Evolutionary conservation across 2,797 vertebrate species (phyloP).

Genomic region (Sebastes iracundus): DNA sequence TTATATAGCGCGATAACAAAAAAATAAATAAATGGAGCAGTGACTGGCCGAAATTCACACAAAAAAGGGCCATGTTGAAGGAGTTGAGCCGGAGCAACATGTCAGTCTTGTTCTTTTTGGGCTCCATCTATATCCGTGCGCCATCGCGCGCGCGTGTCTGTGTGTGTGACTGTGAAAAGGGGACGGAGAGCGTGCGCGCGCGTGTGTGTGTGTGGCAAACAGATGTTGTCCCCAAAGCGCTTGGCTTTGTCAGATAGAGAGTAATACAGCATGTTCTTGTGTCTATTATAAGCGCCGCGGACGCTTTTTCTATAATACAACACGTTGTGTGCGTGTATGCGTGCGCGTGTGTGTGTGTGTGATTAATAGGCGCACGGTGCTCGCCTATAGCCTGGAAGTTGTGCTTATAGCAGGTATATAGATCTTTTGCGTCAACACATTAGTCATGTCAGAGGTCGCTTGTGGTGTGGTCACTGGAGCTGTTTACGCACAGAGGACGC

Average conservation of each 20-base stretch:
- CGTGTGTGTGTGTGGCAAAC: conserved; percentile 45
- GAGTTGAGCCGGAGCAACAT: conserved; percentile 62
- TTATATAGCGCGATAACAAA: not conserved
- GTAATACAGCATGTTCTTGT: conserved; percentile 61
- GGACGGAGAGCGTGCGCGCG: no score
- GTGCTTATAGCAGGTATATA: conserved; percentile 22
- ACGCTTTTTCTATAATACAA: conserved; percentile 13
- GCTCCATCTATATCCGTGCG: conserved; percentile 42
- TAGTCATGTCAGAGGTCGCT: conserved; percentile 36
- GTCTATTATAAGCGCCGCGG: conserved; percentile 23
- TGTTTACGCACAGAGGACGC: not conserved
- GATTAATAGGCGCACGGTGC: not conserved
- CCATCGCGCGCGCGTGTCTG: not conserved
- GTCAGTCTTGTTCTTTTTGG: conserved; percentile 50
- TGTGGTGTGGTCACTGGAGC: conserved; percentile 17
- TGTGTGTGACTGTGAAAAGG: not conserved
- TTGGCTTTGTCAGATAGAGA: conserved; percentile 66
- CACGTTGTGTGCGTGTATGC: not conserved
- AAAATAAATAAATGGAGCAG: conserved; percentile 19
- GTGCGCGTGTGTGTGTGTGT: not conserved
- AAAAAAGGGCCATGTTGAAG: conserved; percentile 39
- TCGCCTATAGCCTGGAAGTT: conserved; percentile 41
- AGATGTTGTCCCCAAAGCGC: conserved; percentile 74
- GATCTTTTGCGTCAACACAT: conserved; percentile 23
- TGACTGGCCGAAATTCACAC: conserved; percentile 19